phyloP scores from a whole-genome alignment of 2,113 vertebrate genomes.

The Vimba vimba region DNA sequence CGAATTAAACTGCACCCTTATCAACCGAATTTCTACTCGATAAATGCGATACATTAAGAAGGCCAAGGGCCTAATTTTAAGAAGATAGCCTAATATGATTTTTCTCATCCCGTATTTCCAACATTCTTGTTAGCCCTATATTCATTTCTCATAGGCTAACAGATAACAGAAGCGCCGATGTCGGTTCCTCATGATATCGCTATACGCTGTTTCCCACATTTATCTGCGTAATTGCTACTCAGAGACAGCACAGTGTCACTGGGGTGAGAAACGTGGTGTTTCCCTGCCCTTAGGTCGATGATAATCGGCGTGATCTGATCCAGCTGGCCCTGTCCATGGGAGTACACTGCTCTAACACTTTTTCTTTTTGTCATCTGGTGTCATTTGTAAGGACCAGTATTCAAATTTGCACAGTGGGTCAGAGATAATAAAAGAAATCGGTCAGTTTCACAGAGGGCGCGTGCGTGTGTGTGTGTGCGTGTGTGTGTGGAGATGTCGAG shows the following conservation, averaged over 20 bases:
- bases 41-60: neutral
- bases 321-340: slow-evolving; percentile 56
- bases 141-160: neutral
- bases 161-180: slow-evolving; percentile 3
- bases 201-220: slow-evolving; percentile 62
- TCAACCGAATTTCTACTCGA: neutral
- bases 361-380: slow-evolving; percentile 57
- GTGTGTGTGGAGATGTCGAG: neutral
- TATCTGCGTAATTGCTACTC: slow-evolving; percentile 63
- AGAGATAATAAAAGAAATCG: slow-evolving; percentile 2
- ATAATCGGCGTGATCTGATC: slow-evolving; percentile 60
- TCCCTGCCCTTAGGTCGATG: slow-evolving; percentile 58
- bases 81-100: neutral
- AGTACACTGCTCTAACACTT: slow-evolving; percentile 51
- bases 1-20: neutral
- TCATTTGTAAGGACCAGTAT: neutral
- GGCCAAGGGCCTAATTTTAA: neutral
- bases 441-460: neutral
- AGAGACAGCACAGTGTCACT: slow-evolving; percentile 64
- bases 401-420: neutral
- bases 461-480: neutral
- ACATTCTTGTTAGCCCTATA: neutral
- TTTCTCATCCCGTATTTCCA: neutral
- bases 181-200: slow-evolving; percentile 6
- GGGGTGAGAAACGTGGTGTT: slow-evolving; percentile 55